Percentiles rank a stretch among this genome's conserved stretches.
Conservation (phyloP, 1,140 invertebrate genomes). For the Trypoxylus dichotomus region DNA sequence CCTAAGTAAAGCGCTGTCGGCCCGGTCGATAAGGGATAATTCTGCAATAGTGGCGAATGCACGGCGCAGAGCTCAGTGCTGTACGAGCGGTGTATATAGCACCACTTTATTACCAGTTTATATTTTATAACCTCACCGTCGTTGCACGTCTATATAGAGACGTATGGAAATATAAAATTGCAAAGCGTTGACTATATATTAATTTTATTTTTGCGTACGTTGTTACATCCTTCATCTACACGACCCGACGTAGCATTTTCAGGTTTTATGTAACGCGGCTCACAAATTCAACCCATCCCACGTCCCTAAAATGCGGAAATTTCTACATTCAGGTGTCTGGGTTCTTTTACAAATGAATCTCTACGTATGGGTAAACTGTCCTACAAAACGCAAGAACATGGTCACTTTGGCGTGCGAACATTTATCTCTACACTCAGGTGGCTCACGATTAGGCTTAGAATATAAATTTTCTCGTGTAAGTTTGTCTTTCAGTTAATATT, state of each 20-base stretch:
- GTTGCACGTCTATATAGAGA: constrained; percentile 28
- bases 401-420: too few species aligned
- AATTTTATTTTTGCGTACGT: constrained; percentile 42
- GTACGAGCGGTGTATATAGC: constrained; percentile 23
- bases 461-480: too few species aligned
- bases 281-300: neutral
- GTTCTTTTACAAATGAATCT: too few species aligned
- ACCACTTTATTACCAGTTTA: constrained; percentile 42
- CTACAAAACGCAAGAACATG: too few species aligned
- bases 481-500: too few species aligned
- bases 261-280: neutral
- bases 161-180: constrained; percentile 42
- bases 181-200: constrained; percentile 43
- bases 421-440: too few species aligned
- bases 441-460: too few species aligned
- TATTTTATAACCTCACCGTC: constrained; percentile 39
- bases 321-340: too few species aligned
- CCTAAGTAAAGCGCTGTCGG: constrained; percentile 26
- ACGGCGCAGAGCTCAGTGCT: neutral
- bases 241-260: constrained; percentile 11
- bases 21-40: constrained; percentile 32
- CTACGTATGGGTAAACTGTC: too few species aligned
- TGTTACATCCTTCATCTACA: constrained; percentile 22
- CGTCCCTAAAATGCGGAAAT: too few species aligned
- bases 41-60: constrained; percentile 30